Percentiles rank a stretch among this genome's conserved stretches.
Evolutionary conservation across 2,113 vertebrate species (phyloP).

Genomic region (Ahaetulla prasina): DNA sequence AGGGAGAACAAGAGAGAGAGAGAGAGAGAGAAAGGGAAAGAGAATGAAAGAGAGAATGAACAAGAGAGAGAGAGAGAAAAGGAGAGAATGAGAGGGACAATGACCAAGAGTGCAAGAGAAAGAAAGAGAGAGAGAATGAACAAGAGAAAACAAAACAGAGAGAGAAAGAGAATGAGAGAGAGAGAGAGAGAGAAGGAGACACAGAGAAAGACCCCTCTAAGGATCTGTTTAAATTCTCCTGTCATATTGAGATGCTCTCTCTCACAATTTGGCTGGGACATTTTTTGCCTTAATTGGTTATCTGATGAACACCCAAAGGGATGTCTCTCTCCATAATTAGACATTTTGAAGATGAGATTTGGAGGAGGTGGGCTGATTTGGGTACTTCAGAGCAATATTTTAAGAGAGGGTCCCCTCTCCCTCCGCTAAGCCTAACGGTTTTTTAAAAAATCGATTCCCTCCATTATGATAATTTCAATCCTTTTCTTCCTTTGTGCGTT

Average conservation of each 20-base stretch:
- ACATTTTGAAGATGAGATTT: not conserved
- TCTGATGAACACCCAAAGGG: not conserved
- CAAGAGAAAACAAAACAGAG: too few relatives aligned
- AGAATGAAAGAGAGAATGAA: too few relatives aligned
- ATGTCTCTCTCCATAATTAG: not conserved
- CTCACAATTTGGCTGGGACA: not conserved
- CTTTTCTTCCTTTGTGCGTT: not conserved
- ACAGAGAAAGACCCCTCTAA: not conserved
- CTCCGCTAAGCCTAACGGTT: not conserved
- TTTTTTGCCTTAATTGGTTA: not conserved
- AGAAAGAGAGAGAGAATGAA: too few relatives aligned
- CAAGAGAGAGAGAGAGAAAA: too few relatives aligned
- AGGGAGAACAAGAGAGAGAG: not conserved
- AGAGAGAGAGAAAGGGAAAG: not conserved
- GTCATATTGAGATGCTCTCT: not conserved
- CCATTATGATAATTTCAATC: not conserved
- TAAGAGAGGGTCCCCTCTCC: too few relatives aligned
- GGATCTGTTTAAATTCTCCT: not conserved
- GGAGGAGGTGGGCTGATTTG: not conserved
- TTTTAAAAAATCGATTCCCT: not conserved
- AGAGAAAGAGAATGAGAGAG: not conserved
- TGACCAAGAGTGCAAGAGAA: too few relatives aligned
- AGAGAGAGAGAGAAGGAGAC: not conserved
- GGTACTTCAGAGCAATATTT: not conserved
- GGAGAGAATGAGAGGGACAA: too few relatives aligned